phyloP scores from a whole-genome alignment of 1,140 invertebrate genomes.

The Drosophila leontia region DNA sequence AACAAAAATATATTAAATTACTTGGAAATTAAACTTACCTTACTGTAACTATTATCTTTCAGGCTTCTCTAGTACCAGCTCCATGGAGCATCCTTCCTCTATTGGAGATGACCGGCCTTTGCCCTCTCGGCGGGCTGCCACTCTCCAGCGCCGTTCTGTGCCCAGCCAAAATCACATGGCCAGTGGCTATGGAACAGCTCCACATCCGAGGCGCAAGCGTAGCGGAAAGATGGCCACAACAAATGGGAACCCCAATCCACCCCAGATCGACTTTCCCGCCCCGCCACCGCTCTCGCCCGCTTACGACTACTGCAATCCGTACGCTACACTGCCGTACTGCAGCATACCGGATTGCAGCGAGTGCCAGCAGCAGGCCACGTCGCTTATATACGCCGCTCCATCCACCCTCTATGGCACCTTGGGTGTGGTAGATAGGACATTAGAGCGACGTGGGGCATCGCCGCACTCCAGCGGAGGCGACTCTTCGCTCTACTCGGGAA shows the following conservation, averaged over 20 bases:
- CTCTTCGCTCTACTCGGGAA: slow-evolving; percentile 81
- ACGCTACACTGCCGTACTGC: slow-evolving; percentile 75
- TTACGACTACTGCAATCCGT: slow-evolving; percentile 81
- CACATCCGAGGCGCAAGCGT: slow-evolving; percentile 60
- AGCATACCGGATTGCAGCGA: slow-evolving; percentile 79
- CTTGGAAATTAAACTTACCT: background rate
- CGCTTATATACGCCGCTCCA: slow-evolving; percentile 70
- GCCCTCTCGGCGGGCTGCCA: slow-evolving; percentile 49
- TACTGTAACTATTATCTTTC: background rate
- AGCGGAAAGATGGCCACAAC: slow-evolving; percentile 13
- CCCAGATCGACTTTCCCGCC: slow-evolving; percentile 78
- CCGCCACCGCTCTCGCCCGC: slow-evolving; percentile 80
- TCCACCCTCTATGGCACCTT: slow-evolving; percentile 69
- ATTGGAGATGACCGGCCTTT: slow-evolving; percentile 63
- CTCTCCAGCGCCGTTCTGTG: slow-evolving; percentile 52
- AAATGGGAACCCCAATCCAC: slow-evolving; percentile 22
- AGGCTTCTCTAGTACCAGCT: slow-evolving; percentile 76
- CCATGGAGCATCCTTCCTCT: slow-evolving; percentile 73
- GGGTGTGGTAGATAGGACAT: slow-evolving; percentile 17
- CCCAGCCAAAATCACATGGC: slow-evolving; percentile 33
- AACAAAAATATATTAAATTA: background rate
- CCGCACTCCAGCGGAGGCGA: slow-evolving; percentile 58
- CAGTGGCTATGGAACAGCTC: slow-evolving; percentile 66
- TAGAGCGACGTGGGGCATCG: slow-evolving; percentile 17
- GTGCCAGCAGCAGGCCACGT: slow-evolving; percentile 70